These are phyloP conservation scores for Tortrix viridana DNA, from an alignment of 2,888 invertebrate species.

Conservation along the genomic window DNA sequence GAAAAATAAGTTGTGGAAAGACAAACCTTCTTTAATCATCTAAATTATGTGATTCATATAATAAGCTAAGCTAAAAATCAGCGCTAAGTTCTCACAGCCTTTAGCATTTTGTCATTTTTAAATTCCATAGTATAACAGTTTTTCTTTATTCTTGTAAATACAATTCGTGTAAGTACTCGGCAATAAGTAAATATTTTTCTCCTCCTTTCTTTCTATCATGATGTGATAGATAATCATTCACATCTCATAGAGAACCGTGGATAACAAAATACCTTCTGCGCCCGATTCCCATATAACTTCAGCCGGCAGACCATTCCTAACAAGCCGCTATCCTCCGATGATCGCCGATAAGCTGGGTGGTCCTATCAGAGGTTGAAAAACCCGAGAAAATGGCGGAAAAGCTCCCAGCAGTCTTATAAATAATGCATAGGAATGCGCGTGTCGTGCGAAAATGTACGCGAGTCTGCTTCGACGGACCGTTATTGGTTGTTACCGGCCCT, in stretches of 20 bases:
- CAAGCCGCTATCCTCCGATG: slow-evolving; percentile 38
- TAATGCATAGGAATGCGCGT: slow-evolving; percentile 71
- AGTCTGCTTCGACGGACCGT: slow-evolving; percentile 52
- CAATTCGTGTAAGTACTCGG: too few species aligned
- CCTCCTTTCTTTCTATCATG: too few species aligned
- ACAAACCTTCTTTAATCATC: neutral
- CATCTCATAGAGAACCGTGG: neutral
- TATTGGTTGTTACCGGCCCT: slow-evolving; percentile 21
- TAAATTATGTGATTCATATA: too few species aligned
- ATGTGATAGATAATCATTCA: too few species aligned
- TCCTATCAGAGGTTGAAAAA: slow-evolving; percentile 55
- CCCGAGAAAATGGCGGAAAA: slow-evolving; percentile 71
- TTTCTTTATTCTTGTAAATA: too few species aligned
- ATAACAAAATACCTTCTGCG: neutral
- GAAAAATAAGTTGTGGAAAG: neutral
- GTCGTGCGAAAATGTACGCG: slow-evolving; percentile 69
- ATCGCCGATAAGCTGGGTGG: slow-evolving; percentile 42
- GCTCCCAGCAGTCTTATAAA: slow-evolving; percentile 66
- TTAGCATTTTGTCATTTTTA: too few species aligned
- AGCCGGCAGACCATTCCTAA: slow-evolving; percentile 28
- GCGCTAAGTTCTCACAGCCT: too few species aligned
- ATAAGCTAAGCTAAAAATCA: too few species aligned
- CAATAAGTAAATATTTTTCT: too few species aligned
- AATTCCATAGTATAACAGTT: too few species aligned
- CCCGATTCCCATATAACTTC: slow-evolving; percentile 17